These are phyloP conservation scores for Liodrosophila aerea DNA, from an alignment of 2,888 invertebrate genomes.

Conservation along the genomic window DNA sequence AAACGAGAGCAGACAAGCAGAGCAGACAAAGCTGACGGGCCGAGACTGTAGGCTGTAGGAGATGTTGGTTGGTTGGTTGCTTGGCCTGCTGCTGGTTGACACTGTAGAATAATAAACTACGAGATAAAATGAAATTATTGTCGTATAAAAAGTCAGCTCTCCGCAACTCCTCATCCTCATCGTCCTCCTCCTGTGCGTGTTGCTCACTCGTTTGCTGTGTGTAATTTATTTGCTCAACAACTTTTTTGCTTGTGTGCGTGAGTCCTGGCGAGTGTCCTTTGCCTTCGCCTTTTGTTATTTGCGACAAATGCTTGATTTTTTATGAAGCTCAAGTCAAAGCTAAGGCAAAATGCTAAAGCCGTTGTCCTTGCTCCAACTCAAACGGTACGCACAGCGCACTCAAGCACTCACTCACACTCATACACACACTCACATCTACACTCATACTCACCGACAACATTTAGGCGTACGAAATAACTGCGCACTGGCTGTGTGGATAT, in stretches of 20 bases:
- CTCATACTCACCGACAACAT: slow-evolving; percentile 88
- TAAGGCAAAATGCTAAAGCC: slow-evolving; percentile 12
- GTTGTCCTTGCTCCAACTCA: slow-evolving; percentile 22
- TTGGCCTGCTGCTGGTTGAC: slow-evolving; percentile 41
- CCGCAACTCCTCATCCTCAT: slow-evolving; percentile 30
- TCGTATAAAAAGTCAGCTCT: slow-evolving; percentile 74
- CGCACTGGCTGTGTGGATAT: slow-evolving; percentile 91
- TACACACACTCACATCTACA: slow-evolving; percentile 5
- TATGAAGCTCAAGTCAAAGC: slow-evolving; percentile 45
- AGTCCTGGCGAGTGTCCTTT: slow-evolving; percentile 34
- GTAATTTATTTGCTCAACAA: slow-evolving; percentile 77
- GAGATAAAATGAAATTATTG: slow-evolving; percentile 79
- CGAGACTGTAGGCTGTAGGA: slow-evolving; percentile 17
- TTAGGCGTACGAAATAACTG: slow-evolving; percentile 89
- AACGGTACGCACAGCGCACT: background rate
- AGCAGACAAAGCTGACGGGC: background rate
- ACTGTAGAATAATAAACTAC: slow-evolving; percentile 77
- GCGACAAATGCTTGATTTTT: slow-evolving; percentile 74
- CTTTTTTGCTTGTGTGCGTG: slow-evolving; percentile 45
- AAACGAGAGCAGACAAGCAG: slow-evolving; percentile 36
- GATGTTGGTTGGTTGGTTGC: slow-evolving; percentile 15
- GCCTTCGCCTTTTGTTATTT: slow-evolving; percentile 73
- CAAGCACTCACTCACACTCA: slow-evolving; percentile 6
- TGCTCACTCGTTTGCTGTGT: slow-evolving; percentile 73
- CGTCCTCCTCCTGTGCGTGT: slow-evolving; percentile 52